Conservation (phyloP, 2,797 vertebrate genomes). For the Tenualosa thibaudeaui region DNA sequence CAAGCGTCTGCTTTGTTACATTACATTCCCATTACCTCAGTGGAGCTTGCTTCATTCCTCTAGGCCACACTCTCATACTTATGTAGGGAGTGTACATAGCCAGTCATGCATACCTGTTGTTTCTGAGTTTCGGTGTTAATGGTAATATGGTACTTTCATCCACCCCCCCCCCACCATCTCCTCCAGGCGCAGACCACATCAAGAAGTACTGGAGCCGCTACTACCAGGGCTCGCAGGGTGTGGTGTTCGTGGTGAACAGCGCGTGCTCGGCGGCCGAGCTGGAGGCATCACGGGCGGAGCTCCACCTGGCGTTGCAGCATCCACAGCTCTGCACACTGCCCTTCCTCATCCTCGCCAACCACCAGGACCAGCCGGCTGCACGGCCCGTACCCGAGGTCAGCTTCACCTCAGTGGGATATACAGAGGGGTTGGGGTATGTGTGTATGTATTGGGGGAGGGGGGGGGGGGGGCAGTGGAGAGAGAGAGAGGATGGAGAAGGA, state of each 20-base stretch:
- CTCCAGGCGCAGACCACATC: constrained; percentile 90
- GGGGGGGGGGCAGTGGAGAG: neutral
- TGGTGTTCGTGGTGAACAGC: constrained; percentile 96
- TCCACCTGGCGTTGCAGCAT: constrained; percentile 96
- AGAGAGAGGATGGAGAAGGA: neutral
- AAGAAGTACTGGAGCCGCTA: constrained; percentile 99
- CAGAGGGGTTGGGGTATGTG: constrained; percentile 8
- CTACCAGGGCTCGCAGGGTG: constrained; percentile 98
- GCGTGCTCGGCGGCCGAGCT: constrained; percentile 94
- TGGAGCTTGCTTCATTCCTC: neutral
- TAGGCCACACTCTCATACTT: no score
- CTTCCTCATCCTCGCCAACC: constrained; percentile 97
- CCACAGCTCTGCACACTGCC: constrained; percentile 97
- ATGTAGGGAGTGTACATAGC: no score
- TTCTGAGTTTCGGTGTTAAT: no score
- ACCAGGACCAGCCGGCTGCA: constrained; percentile 97
- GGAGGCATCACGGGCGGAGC: constrained; percentile 91
- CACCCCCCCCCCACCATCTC: constrained; percentile 5
- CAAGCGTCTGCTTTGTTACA: neutral
- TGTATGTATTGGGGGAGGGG: no score
- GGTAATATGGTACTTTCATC: neutral
- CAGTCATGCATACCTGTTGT: no score
- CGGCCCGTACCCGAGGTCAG: constrained; percentile 90
- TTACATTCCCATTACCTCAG: neutral
- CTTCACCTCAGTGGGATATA: constrained; percentile 47